A percentile compares a stretch with the other conserved stretches of the same genome.
Evolutionary conservation across 2,797 vertebrate species (phyloP).

Genomic region (Loriculus beryllinus): DNA sequence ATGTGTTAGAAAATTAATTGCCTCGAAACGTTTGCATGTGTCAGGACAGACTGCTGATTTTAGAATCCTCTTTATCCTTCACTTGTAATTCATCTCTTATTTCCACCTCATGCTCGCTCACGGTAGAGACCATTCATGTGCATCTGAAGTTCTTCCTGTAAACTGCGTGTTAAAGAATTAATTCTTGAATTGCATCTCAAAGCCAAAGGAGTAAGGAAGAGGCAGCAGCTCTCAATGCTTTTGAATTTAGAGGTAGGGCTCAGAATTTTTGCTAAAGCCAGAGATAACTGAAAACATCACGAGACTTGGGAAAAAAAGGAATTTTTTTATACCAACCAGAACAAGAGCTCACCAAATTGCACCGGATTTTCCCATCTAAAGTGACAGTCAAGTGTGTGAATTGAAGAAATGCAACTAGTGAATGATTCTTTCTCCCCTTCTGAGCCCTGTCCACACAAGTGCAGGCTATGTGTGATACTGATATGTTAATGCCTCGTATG

Average conservation of each 20-base stretch:
- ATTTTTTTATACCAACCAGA: conserved; percentile 25
- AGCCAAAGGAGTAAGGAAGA: conserved; percentile 27
- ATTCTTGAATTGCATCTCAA: conserved; percentile 32
- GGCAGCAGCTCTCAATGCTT: conserved; percentile 31
- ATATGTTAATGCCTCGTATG: background rate
- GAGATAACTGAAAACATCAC: conserved; percentile 58
- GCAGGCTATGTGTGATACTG: background rate
- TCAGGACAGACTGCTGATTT: background rate
- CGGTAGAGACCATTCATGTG: fast-evolving
- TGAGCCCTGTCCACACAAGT: background rate
- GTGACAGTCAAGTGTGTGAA: conserved; percentile 27
- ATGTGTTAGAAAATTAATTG: background rate
- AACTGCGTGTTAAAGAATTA: background rate
- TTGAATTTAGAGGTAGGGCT: conserved; percentile 45
- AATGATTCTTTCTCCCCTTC: background rate
- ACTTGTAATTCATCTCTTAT: background rate
- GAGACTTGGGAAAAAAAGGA: conserved; percentile 45
- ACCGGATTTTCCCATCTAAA: conserved; percentile 21
- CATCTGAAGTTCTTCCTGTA: background rate
- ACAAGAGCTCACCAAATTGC: conserved; percentile 60
- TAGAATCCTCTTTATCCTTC: background rate
- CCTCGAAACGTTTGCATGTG: background rate
- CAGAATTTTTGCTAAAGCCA: conserved; percentile 45
- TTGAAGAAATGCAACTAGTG: conserved; percentile 32
- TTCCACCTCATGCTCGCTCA: background rate